Conservation (phyloP, 2,113 vertebrate genomes). For the Datnioides undecimradiatus region DNA sequence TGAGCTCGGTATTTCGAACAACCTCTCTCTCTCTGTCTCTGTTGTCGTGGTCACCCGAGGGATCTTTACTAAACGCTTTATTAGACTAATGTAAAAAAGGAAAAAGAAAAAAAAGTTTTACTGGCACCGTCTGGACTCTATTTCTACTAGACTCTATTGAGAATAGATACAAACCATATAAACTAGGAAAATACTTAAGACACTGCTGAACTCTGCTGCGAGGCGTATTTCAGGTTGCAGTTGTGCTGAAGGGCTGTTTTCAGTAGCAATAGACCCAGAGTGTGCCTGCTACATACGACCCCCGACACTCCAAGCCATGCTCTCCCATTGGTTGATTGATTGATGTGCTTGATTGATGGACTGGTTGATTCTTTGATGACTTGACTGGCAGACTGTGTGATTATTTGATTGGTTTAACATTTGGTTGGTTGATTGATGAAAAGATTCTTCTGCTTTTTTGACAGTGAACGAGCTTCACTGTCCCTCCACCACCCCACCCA, state of each 20-base stretch:
- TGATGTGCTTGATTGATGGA: conserved; percentile 28
- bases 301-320: conserved; percentile 66
- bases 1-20: conserved; percentile 50
- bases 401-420: conserved; percentile 23
- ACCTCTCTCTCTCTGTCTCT: conserved; percentile 56
- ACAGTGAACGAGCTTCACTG: conserved; percentile 24
- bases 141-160: conserved; percentile 69
- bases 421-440: conserved; percentile 36
- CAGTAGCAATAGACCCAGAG: conserved; percentile 88
- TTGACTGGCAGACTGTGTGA: conserved; percentile 28
- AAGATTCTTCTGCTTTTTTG: conserved; percentile 50
- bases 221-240: conserved; percentile 78
- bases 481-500: background rate
- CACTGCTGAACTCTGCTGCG: conserved; percentile 68
- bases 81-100: conserved; percentile 54
- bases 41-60: conserved; percentile 45
- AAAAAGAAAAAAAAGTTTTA: conserved; percentile 36
- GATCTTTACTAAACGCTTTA: conserved; percentile 67
- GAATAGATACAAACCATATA: conserved; percentile 60
- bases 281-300: conserved; percentile 82
- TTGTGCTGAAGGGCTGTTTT: conserved; percentile 87
- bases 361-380: conserved; percentile 23
- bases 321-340: conserved; percentile 40
- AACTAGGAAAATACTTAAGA: conserved; percentile 59
- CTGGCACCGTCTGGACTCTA: conserved; percentile 72